These are phyloP conservation scores for Labeo calbasu DNA, from an alignment of 2,797 vertebrate species.

Conservation along the genomic window DNA sequence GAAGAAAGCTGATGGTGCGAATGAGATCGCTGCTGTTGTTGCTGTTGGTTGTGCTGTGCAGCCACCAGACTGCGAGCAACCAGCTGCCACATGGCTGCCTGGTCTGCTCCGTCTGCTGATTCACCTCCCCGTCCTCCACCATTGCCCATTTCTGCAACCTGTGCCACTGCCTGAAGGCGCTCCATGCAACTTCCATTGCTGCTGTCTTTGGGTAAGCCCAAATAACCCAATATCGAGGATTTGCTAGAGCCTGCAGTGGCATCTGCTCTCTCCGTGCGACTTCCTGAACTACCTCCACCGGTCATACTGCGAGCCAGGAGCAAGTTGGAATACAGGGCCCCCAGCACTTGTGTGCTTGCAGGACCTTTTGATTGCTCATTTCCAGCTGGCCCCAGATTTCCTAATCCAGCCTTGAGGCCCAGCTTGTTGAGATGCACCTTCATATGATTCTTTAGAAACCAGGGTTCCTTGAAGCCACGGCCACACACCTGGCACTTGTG, in stretches of 20 bases:
- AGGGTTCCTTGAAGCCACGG: slow-evolving; percentile 93
- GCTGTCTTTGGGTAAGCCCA: slow-evolving; percentile 81
- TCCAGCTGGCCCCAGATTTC: slow-evolving; percentile 67
- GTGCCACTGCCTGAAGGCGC: slow-evolving; percentile 85
- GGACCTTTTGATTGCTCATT: slow-evolving; percentile 75
- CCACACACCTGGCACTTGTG: slow-evolving; percentile 93
- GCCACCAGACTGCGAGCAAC: slow-evolving; percentile 76
- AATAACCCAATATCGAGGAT: slow-evolving; percentile 83
- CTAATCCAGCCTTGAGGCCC: slow-evolving; percentile 81
- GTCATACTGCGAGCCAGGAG: slow-evolving; percentile 78
- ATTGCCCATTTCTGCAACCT: slow-evolving; percentile 81
- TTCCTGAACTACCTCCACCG: slow-evolving; percentile 63
- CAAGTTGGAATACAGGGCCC: slow-evolving; percentile 88
- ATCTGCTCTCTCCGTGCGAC: slow-evolving; percentile 67
- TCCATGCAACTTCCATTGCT: slow-evolving; percentile 84
- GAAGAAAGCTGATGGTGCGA: slow-evolving; percentile 67
- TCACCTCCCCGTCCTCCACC: slow-evolving; percentile 65
- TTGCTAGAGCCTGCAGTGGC: slow-evolving; percentile 73
- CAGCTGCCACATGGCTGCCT: slow-evolving; percentile 83
- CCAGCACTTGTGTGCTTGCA: slow-evolving; percentile 79
- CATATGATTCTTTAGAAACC: slow-evolving; percentile 98
- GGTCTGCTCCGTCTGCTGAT: slow-evolving; percentile 68
- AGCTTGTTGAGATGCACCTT: slow-evolving; percentile 95
- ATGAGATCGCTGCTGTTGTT: slow-evolving; percentile 66
- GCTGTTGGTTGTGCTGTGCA: slow-evolving; percentile 71